These are phyloP conservation scores for Phylloscopus trochilus DNA, from an alignment of 2,113 vertebrate species.

Conservation along the genomic window DNA sequence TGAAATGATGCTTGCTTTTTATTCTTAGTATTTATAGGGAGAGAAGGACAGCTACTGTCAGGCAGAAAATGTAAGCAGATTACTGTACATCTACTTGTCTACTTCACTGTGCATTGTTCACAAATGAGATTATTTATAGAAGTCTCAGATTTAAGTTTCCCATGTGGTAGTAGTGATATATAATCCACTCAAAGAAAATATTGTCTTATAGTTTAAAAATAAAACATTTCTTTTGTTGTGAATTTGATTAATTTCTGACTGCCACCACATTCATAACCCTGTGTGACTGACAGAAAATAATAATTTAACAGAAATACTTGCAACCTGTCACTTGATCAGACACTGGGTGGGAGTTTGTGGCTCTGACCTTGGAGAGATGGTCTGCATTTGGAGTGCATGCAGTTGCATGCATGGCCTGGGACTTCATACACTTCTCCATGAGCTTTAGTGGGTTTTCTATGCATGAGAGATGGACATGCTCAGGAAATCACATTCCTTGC, in stretches of 20 bases:
- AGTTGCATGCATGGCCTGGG: background rate
- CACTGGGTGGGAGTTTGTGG: background rate
- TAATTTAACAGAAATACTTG: background rate
- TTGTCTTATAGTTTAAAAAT: background rate
- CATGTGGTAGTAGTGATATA: background rate
- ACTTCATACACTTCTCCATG: background rate
- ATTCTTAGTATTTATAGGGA: background rate
- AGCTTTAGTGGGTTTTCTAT: background rate
- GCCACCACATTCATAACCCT: background rate
- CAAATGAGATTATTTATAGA: background rate
- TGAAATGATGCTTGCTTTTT: background rate
- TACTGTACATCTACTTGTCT: background rate
- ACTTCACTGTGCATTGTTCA: background rate
- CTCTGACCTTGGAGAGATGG: background rate
- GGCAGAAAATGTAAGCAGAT: background rate
- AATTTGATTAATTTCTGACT: background rate
- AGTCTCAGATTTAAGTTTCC: background rate
- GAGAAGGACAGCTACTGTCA: background rate
- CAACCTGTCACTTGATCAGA: background rate
- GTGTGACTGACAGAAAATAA: background rate
- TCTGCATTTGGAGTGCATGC: background rate
- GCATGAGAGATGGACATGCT: rapidly evolving
- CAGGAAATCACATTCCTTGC: background rate
- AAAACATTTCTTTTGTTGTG: background rate
- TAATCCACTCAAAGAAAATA: background rate